Percentiles rank a stretch among this genome's conserved stretches.
phyloP scores from a whole-genome alignment of 2,113 vertebrate genomes.

The Proteles cristata region DNA sequence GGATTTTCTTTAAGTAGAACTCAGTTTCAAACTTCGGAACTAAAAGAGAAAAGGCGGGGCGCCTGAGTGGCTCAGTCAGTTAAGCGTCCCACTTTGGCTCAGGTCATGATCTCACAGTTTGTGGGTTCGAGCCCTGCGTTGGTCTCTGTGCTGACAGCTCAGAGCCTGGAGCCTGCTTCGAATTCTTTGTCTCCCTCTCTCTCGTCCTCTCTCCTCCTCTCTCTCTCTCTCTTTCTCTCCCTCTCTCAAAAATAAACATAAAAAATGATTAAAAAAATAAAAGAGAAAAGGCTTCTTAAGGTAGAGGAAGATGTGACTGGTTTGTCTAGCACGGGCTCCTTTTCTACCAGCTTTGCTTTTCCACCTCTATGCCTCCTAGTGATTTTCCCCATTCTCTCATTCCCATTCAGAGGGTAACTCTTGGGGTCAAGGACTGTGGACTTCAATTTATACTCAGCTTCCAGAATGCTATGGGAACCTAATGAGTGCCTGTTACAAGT shows the following conservation, averaged over 20 bases:
- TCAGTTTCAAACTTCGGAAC: constrained; percentile 36
- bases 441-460: not conserved
- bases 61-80: too few species aligned
- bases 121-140: too few species aligned
- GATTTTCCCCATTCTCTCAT: not conserved
- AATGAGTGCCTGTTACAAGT: not conserved
- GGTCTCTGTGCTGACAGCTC: too few species aligned
- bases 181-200: too few species aligned
- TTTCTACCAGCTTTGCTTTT: not conserved
- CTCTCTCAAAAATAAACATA: too few species aligned
- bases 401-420: not conserved
- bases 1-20: not conserved
- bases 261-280: not conserved
- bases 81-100: too few species aligned
- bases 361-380: not conserved
- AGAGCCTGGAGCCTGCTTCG: too few species aligned
- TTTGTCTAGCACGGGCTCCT: not conserved
- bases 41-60: not conserved
- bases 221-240: too few species aligned
- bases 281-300: not conserved
- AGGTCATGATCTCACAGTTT: too few species aligned
- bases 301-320: not conserved
- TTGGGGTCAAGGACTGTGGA: not conserved
- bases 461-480: not conserved
- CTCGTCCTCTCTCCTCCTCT: too few species aligned